These are phyloP conservation scores for Gobionotothen gibberifrons DNA, from an alignment of 2,797 vertebrate species.

Conservation along the genomic window DNA sequence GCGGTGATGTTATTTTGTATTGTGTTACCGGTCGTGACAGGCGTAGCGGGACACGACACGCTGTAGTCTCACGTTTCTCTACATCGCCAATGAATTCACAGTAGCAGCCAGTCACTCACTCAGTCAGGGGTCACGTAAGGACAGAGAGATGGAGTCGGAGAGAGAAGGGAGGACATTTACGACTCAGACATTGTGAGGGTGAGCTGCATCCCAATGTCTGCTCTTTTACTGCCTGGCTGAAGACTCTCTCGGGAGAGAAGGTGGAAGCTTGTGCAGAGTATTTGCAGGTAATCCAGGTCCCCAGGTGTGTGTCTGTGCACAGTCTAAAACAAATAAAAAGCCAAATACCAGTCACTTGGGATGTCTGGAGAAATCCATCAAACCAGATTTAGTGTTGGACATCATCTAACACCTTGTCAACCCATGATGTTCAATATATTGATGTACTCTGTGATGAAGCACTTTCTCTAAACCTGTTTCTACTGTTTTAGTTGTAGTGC, in stretches of 20 bases:
- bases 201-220: constrained; percentile 75
- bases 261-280: constrained; percentile 24
- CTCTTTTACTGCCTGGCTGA: constrained; percentile 57
- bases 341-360: constrained; percentile 24
- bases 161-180: constrained; percentile 70
- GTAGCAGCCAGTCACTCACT: constrained; percentile 38
- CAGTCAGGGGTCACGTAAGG: constrained; percentile 59
- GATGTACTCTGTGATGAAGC: constrained; percentile 18
- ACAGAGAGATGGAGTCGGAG: constrained; percentile 30
- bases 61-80: constrained; percentile 53
- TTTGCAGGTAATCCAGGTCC: constrained; percentile 46
- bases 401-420: neutral
- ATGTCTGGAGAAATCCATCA: constrained; percentile 40
- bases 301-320: constrained; percentile 34
- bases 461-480: constrained; percentile 3
- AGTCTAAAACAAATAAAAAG: constrained; percentile 16
- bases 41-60: constrained; percentile 31
- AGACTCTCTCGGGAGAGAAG: constrained; percentile 49
- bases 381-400: constrained; percentile 4
- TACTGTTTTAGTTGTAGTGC: neutral
- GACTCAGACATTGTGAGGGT: constrained; percentile 63
- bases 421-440: constrained; percentile 4
- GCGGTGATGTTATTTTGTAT: constrained; percentile 23
- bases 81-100: constrained; percentile 36
- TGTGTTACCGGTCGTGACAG: constrained; percentile 48